Percentiles rank a stretch among this genome's conserved stretches.
Conservation (phyloP, 2,888 invertebrate genomes). For the Noctua fimbriata region DNA sequence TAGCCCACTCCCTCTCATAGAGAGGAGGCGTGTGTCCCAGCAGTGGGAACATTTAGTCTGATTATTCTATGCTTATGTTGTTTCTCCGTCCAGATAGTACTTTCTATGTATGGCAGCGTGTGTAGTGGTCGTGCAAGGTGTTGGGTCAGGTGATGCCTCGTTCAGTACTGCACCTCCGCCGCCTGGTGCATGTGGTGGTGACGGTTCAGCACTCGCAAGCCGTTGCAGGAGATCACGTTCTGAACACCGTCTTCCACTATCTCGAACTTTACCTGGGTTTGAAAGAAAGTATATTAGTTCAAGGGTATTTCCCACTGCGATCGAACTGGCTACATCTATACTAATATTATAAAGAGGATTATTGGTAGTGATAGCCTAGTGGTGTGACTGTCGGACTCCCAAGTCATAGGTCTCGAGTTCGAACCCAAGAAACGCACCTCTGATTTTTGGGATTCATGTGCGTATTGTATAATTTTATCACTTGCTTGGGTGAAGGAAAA, state of each 20-base stretch:
- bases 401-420: no score
- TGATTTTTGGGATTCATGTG: no score
- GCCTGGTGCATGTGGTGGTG: slow-evolving; percentile 44
- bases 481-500: no score
- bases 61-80: not conserved
- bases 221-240: slow-evolving; percentile 85
- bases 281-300: not conserved
- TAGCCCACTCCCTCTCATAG: not conserved
- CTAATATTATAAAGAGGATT: no score
- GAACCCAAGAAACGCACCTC: no score
- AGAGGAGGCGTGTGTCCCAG: not conserved
- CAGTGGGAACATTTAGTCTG: not conserved
- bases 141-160: not conserved
- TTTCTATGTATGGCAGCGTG: not conserved
- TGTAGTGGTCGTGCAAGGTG: not conserved
- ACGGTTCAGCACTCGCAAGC: slow-evolving; percentile 78
- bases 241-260: slow-evolving; percentile 77
- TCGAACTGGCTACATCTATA: no score
- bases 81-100: not conserved
- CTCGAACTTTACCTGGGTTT: slow-evolving; percentile 86
- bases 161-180: slow-evolving; percentile 12
- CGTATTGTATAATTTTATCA: no score
- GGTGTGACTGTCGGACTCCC: no score
- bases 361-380: no score
- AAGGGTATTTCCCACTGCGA: no score